Conservation (phyloP, 1,140 invertebrate species). For the Drosophila mauritiana region DNA sequence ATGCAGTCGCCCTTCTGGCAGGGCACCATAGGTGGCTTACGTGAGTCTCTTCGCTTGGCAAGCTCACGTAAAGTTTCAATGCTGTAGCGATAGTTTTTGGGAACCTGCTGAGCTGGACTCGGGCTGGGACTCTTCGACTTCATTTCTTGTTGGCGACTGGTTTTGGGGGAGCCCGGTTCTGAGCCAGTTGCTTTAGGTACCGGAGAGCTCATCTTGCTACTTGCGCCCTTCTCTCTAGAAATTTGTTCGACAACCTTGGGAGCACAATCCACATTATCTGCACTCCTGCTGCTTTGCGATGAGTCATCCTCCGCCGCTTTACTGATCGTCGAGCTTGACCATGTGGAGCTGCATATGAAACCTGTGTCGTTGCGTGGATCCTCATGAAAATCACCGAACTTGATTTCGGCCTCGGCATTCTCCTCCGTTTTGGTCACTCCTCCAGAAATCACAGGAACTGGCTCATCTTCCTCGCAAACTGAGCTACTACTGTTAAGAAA, state of each 20-base stretch:
- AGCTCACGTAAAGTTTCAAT: conserved; percentile 67
- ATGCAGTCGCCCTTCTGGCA: conserved; percentile 79
- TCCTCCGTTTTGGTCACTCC: conserved; percentile 17
- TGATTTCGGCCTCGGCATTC: conserved; percentile 42
- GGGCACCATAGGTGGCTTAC: conserved; percentile 71
- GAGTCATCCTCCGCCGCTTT: conserved; percentile 29
- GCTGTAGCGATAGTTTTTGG: conserved; percentile 49
- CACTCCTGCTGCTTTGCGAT: conserved; percentile 22
- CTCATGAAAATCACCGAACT: conserved; percentile 74
- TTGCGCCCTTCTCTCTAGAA: not conserved
- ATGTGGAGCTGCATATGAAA: conserved; percentile 71
- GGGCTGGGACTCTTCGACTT: conserved; percentile 17
- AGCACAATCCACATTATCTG: conserved; percentile 60
- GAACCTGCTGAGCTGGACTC: not conserved
- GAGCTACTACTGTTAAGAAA: conserved; percentile 77
- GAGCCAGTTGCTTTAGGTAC: conserved; percentile 11
- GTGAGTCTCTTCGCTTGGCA: conserved; percentile 59
- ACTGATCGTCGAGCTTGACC: conserved; percentile 60
- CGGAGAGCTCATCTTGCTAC: conserved; percentile 53
- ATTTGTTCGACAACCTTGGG: conserved; percentile 7
- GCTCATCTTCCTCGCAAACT: conserved; percentile 69
- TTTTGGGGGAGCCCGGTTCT: not conserved
- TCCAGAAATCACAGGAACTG: not conserved
- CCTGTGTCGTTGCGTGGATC: conserved; percentile 31
- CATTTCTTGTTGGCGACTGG: not conserved